Evolutionary conservation across 2,888 invertebrate species (phyloP), one percentile per base, ranked within the genome.

Genomic region (Melinaea menophilus): DNA sequence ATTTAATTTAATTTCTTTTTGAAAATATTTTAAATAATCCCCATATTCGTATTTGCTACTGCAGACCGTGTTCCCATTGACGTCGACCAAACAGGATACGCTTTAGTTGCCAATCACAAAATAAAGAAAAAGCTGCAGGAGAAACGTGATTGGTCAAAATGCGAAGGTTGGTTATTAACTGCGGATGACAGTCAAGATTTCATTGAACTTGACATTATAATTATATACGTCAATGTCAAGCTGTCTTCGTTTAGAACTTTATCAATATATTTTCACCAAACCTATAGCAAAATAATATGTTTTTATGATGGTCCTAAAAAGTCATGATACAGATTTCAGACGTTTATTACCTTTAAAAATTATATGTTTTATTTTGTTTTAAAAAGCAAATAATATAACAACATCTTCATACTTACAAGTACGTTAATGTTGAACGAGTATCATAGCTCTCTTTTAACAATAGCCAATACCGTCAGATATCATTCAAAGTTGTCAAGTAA

Each of bases 11-110:
- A 64, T 58, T 63, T 58, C 51, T 45, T 62, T 31, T 62, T 31
- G 48, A 60, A 55, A 61, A 57, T 64, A 64, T 66, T 63, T 64
- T 55, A 55, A 70, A 63, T 51, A 62, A 62, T 67, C 59, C 67
- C 61, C 67, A 69, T 66, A 55, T 68, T 55, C 62, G 55, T 62
- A 58, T 68, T 71, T 62, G 62, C 54, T 64, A 69, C 66, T 68
- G 66, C 65, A 66, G 64, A 68, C 58, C 63, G 60, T 56, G 65
- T 67, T 69, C 66, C 67, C 64, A 56, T 59, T 68, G 65, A 67
- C 66, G 63, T 67, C 56, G 62, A 65, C 55, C 63, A 59, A 66
- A 67, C 66, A 69, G 66, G 68, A 69, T 63, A 61, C 56, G 55
- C 45, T 12, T 45, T 47, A 22, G 22, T 45, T 41, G 66, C 70